A percentile compares a stretch with the other conserved stretches of the same genome.
Conservation (phyloP, 92 coral and sea anemone genomes). For the Virgularia gustaviana region DNA sequence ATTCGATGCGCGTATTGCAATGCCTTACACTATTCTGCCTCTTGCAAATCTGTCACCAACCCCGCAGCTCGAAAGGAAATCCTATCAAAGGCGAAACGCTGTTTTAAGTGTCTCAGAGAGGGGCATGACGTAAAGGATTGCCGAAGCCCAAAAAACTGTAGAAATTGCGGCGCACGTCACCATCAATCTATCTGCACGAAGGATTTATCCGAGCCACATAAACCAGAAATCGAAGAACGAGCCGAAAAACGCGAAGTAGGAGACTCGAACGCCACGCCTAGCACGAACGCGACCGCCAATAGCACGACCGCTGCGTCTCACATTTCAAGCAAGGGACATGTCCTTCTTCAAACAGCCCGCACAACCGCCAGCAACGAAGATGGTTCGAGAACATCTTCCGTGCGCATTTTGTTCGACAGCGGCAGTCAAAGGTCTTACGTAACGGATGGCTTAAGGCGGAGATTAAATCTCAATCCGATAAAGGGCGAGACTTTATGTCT, state of each 20-base stretch:
- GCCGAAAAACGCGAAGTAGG: background rate
- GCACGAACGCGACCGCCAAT: background rate
- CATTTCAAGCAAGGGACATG: background rate
- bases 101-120: background rate
- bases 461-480: conserved; percentile 2
- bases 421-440: conserved; percentile 1
- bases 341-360: conserved; percentile 58
- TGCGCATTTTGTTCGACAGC: background rate
- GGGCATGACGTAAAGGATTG: conserved; percentile 38
- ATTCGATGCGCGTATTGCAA: conserved; percentile 13
- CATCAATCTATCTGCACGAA: conserved; percentile 56
- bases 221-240: too few relatives aligned
- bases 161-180: conserved; percentile 52
- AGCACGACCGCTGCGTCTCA: conserved; percentile 1
- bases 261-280: background rate
- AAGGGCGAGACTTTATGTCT: background rate
- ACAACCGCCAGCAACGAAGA: conserved; percentile 55
- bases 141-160: conserved; percentile 25
- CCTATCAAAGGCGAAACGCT: background rate
- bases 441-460: conserved; percentile 1
- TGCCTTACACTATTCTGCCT: conserved; percentile 1
- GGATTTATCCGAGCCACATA: too few relatives aligned
- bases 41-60: conserved; percentile 7
- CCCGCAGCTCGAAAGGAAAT: conserved; percentile 3
- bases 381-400: conserved; percentile 28